Percentiles rank a stretch among this genome's conserved stretches.
Evolutionary conservation across 2,888 invertebrate species (phyloP).

Genomic region (Rhamnusium bicolor): DNA sequence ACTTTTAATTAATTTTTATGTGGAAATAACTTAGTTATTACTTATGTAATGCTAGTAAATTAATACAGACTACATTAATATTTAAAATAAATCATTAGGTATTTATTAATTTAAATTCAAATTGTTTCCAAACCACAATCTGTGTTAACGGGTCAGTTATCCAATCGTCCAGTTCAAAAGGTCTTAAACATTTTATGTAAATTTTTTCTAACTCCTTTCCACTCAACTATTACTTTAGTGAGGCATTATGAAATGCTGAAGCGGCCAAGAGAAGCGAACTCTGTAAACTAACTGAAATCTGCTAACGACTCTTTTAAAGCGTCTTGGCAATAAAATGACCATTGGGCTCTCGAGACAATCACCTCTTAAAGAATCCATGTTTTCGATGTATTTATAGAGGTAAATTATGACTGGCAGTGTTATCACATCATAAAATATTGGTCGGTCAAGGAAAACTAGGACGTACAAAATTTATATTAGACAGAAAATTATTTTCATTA

Average conservation of each 20-base stretch:
- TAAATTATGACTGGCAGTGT: slow-evolving; percentile 34
- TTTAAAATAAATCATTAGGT: too few species aligned
- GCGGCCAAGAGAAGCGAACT: neutral
- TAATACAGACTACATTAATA: too few species aligned
- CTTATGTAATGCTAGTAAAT: too few species aligned
- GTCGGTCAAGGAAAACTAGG: neutral
- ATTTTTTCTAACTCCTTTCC: too few species aligned
- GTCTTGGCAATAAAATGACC: slow-evolving; percentile 31
- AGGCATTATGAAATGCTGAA: slow-evolving; percentile 33
- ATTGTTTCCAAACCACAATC: too few species aligned
- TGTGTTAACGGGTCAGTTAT: too few species aligned
- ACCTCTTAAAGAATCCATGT: slow-evolving; percentile 48
- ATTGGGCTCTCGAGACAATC: slow-evolving; percentile 46
- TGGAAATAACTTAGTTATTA: too few species aligned
- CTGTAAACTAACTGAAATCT: slow-evolving; percentile 25
- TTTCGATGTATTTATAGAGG: slow-evolving; percentile 52
- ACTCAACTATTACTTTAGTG: neutral
- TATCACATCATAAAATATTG: neutral
- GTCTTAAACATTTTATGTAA: too few species aligned
- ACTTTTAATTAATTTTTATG: too few species aligned
- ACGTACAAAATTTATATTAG: neutral
- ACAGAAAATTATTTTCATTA: too few species aligned
- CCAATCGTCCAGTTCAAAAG: too few species aligned
- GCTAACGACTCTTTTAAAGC: slow-evolving; percentile 31
- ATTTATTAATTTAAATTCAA: too few species aligned